Base-by-base conservation (phyloP, 2,888 invertebrate species). In the Lottia scabra region DNA sequence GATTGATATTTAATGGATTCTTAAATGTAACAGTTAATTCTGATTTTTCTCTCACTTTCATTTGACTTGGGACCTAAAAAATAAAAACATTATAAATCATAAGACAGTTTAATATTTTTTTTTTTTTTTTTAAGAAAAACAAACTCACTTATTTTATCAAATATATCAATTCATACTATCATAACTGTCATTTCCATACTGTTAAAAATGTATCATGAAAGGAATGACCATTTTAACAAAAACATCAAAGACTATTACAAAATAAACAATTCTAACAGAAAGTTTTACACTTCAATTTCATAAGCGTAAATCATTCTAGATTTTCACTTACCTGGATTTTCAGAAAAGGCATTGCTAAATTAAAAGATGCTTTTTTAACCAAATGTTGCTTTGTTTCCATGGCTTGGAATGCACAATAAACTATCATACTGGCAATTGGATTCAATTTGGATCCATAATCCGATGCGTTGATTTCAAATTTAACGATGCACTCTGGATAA, bases 1-100 rank as follows among this genome's bases (percentile, higher is more conserved):
- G 89, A 44, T 92, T 81, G 45, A 90, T 91, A 68, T 93, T 92
- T 83, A 94, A 87, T 26, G 94, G 94, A 87, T 94, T 94, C 84
- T 92, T 92, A 76, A 85, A 84, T 5, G 65, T 78, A 27, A 85
- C 68, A 0, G 63, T 75, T 19, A 80, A 80, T 19, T 68, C 74
- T 16, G 82, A 80, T 13, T 80, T 80, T 23, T 78, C 76, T 8
- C 67, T 71, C 2, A 77, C 74, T 26, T 73, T 65, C 10, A 81
- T 77, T 30, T 78, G 75, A 0, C 80, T 81, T 46, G 84, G 84
- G 12, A 81, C 78, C 84, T 85, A 72, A 10, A 56, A 56, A 12
- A 5, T 8, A 64, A 48, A 71, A 2, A 30, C 5, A n/a, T 30
- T 30, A 30, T 30, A n/a, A n/a, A n/a, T 5, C 30, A 30, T 30